Evolutionary conservation across 2,113 vertebrate species (phyloP).

Genomic region (Nibea coibor): DNA sequence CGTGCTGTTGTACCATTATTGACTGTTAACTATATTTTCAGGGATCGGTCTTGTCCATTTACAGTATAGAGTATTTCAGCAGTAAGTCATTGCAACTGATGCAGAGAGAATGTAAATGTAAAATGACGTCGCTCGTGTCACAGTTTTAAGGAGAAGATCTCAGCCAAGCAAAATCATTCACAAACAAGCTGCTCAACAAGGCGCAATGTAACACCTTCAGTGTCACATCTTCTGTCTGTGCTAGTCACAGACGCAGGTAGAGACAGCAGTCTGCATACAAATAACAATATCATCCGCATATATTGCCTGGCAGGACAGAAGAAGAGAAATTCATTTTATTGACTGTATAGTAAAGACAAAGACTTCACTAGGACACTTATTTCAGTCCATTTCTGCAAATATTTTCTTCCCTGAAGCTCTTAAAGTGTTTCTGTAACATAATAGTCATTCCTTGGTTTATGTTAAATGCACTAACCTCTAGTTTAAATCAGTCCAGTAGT

Average conservation of each 20-base stretch:
- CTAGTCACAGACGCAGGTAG: neutral
- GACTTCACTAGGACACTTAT: neutral
- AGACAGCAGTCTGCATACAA: neutral
- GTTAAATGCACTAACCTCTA: neutral
- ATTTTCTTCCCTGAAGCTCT: neutral
- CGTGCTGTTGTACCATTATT: neutral
- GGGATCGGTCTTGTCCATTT: constrained; percentile 1
- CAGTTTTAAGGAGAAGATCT: neutral
- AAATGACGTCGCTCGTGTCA: neutral
- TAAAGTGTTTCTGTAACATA: neutral
- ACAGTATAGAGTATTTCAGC: neutral
- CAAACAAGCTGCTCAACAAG: neutral
- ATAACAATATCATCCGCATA: neutral
- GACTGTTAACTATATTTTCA: neutral
- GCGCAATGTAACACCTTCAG: neutral
- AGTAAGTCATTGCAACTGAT: neutral
- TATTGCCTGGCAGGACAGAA: neutral
- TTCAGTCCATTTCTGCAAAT: neutral
- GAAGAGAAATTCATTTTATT: neutral
- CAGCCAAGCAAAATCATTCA: neutral
- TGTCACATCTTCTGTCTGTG: neutral
- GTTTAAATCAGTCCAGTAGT: neutral
- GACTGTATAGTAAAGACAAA: neutral
- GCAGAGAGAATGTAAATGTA: neutral
- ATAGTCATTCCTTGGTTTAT: neutral